Evolutionary conservation across 2,113 vertebrate species (phyloP).

Genomic region (Mirounga angustirostris): DNA sequence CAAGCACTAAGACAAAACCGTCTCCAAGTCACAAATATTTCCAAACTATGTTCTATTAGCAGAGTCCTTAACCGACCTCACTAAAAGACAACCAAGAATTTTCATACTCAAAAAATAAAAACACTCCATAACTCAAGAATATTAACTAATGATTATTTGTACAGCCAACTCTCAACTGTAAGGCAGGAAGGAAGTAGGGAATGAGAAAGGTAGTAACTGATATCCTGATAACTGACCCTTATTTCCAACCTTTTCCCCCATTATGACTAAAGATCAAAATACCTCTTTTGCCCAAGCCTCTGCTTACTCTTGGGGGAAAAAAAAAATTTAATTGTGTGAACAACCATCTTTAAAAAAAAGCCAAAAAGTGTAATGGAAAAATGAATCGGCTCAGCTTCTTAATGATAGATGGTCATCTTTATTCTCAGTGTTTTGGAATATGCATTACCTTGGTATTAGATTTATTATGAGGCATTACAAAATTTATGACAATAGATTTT

Average conservation of each 20-base stretch:
- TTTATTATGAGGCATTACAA: conserved; percentile 36
- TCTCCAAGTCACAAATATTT: conserved; percentile 40
- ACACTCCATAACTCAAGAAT: neutral
- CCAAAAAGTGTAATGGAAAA: neutral
- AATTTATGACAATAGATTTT: neutral
- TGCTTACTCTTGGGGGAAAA: neutral
- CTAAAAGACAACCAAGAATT: conserved; percentile 36
- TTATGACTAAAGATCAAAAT: neutral
- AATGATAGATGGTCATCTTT: neutral
- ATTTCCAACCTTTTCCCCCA: neutral
- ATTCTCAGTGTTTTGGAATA: neutral
- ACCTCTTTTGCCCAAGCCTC: neutral
- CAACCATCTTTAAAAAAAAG: neutral
- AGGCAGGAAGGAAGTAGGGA: neutral
- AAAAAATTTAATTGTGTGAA: neutral
- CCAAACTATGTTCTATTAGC: conserved; percentile 23
- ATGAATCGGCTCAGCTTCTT: neutral
- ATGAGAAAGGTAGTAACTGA: neutral
- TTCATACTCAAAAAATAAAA: neutral
- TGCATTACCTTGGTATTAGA: neutral
- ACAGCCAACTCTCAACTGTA: neutral
- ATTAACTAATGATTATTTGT: neutral
- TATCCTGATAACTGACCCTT: neutral
- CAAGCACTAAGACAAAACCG: conserved; percentile 49
- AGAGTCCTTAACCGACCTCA: conserved; percentile 63